Evolutionary conservation across 2,113 vertebrate genomes (phyloP), one percentile per base, ranked within the genome.

Genomic region (Oxygymnocypris stewartii): DNA sequence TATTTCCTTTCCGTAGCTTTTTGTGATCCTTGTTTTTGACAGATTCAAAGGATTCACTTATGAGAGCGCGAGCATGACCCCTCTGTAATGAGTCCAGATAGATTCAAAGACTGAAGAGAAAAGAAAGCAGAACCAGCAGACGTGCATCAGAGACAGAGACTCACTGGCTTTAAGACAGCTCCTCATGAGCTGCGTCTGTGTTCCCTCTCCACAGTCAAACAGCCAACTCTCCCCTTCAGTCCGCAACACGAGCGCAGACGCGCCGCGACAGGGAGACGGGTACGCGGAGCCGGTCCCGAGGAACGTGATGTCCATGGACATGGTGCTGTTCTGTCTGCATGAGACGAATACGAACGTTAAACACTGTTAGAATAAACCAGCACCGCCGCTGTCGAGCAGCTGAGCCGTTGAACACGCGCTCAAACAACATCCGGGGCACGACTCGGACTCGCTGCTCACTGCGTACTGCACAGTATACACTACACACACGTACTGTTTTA

Each of bases 141-240:
- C 10, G 18, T 4, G 42, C 20, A 25, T 4, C 35, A 71, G 6
- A 9, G 75, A 49, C 10, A 23, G 69, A 1, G 75, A 40, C 95
- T 67, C 0, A 97, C 97, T 95, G 91, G 97, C 96, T 90, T 92
- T 91, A 5, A 99, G 94, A 0, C 92, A 94, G 89, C 97, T 99
- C 92, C 90, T 97, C 97, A 98, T 98, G 51, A 98, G 90, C 28
- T 99, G 97, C 0, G 97, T 99, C 88, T 98, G 98, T 0, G 97
- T 99, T 0, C 97, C 97, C 61, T 99, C 98, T 0, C 97, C 98
- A 67, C 97, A 99, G 92, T 98, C 97, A n/a, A 99, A 99, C 49
- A 99, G 94, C 97, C 97, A 99, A 84, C 95, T 97, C 2, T 97
- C 95, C 4, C 97, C 97, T 9, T 97, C 95, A 9, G 93, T 89